Conservation (phyloP, 2,888 invertebrate genomes). For the Polyploca ridens region DNA sequence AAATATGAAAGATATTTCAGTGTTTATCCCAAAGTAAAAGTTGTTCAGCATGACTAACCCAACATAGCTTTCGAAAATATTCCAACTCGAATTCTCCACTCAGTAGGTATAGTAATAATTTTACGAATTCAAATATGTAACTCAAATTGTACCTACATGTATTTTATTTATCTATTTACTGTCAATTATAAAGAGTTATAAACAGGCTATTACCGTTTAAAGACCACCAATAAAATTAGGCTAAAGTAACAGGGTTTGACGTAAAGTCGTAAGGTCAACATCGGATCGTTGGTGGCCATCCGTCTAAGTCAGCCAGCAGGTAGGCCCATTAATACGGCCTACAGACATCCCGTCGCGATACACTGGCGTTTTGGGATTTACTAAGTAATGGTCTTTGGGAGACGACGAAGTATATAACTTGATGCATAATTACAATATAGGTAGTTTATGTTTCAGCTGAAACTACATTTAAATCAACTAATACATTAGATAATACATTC, state of each 20-base stretch:
- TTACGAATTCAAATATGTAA: background rate
- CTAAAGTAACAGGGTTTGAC: constrained; percentile 30
- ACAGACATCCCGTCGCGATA: constrained; percentile 32
- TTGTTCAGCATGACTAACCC: too few relatives aligned
- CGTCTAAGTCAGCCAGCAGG: constrained; percentile 48
- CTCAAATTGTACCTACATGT: background rate
- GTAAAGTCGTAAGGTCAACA: constrained; percentile 40
- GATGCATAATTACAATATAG: too few relatives aligned
- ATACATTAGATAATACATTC: too few relatives aligned
- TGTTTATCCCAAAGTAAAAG: too few relatives aligned
- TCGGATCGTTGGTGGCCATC: constrained; percentile 38
- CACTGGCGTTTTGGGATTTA: constrained; percentile 34
- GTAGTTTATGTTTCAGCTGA: too few relatives aligned
- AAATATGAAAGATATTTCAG: too few relatives aligned
- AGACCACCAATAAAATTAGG: constrained; percentile 18
- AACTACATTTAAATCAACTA: too few relatives aligned
- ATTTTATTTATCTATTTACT: too few relatives aligned
- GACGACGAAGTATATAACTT: constrained; percentile 7
- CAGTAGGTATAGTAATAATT: too few relatives aligned
- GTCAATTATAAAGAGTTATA: background rate
- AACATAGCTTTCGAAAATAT: too few relatives aligned
- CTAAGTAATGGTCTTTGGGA: constrained; percentile 27
- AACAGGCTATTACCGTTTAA: background rate
- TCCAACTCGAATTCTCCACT: too few relatives aligned
- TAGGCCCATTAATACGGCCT: constrained; percentile 48